phyloP scores from a whole-genome alignment of 2,888 invertebrate genomes.

The Standfussiana lucernea region DNA sequence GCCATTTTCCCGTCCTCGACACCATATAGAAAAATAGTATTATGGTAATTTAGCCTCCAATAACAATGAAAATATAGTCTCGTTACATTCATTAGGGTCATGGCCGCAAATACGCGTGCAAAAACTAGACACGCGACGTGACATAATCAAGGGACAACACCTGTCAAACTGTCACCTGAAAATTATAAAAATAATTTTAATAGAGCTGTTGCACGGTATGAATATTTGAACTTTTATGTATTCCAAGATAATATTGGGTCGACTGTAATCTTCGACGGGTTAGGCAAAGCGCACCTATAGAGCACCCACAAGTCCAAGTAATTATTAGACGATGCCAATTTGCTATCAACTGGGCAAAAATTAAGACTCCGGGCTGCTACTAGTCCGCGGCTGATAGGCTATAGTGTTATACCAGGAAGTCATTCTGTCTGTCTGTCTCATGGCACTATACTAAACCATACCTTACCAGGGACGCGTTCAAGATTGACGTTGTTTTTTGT shows the following conservation, averaged over 20 bases:
- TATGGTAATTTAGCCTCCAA: conserved; percentile 28
- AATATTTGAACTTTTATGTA: not conserved
- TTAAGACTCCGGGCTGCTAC: not conserved
- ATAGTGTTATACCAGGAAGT: too few species aligned
- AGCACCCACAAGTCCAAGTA: not conserved
- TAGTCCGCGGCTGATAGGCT: not conserved
- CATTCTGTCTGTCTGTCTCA: too few species aligned
- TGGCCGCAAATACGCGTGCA: conserved; percentile 76
- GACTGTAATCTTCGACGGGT: not conserved
- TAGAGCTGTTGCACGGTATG: conserved; percentile 22
- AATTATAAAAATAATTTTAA: conserved; percentile 11
- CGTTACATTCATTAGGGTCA: conserved; percentile 70
- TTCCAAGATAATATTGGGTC: too few species aligned
- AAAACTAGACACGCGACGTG: conserved; percentile 67
- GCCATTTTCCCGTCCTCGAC: conserved; percentile 21
- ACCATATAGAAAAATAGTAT: conserved; percentile 24
- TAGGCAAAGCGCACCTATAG: not conserved
- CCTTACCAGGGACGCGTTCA: too few species aligned
- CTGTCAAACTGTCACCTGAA: conserved; percentile 48
- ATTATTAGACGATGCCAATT: not conserved
- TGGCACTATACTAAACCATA: too few species aligned
- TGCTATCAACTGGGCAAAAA: not conserved
- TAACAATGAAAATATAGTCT: conserved; percentile 44
- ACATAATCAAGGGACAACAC: conserved; percentile 41
- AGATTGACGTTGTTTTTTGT: too few species aligned